A percentile compares a stretch with the other conserved stretches of the same genome.
phyloP scores from a whole-genome alignment of 2,888 invertebrate genomes.

The Bembecia ichneumoniformis region DNA sequence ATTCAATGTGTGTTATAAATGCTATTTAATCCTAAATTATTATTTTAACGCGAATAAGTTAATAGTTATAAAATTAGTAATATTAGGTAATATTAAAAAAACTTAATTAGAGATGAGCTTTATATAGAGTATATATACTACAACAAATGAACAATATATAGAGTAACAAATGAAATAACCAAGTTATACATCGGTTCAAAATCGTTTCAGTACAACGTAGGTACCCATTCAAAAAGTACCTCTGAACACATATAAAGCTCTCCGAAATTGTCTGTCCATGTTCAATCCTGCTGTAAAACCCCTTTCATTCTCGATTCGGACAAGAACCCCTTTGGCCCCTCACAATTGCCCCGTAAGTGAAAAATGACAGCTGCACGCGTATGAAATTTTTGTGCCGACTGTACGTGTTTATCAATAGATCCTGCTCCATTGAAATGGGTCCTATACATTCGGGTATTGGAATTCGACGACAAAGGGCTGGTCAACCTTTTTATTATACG shows the following conservation, averaged over 20 bases:
- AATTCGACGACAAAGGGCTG: slow-evolving; percentile 59
- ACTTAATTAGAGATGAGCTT: no score
- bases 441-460: slow-evolving; percentile 57
- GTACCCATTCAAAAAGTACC: slow-evolving; percentile 10
- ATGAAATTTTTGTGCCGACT: slow-evolving; percentile 5
- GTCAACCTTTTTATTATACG: slow-evolving; percentile 48
- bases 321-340: not conserved
- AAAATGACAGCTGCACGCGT: not conserved
- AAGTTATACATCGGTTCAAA: no score
- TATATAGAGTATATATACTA: no score
- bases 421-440: slow-evolving; percentile 32
- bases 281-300: not conserved
- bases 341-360: not conserved
- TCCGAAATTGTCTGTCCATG: not conserved
- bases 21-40: no score
- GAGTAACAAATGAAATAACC: no score
- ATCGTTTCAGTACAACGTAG: no score
- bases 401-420: slow-evolving; percentile 40
- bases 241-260: slow-evolving; percentile 21
- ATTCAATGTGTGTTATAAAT: no score
- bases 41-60: no score
- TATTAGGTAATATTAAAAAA: no score
- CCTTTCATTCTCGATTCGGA: not conserved
- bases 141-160: no score
- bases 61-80: no score